Conservation (phyloP, 2,113 vertebrate genomes). For the Scalopus aquaticus region DNA sequence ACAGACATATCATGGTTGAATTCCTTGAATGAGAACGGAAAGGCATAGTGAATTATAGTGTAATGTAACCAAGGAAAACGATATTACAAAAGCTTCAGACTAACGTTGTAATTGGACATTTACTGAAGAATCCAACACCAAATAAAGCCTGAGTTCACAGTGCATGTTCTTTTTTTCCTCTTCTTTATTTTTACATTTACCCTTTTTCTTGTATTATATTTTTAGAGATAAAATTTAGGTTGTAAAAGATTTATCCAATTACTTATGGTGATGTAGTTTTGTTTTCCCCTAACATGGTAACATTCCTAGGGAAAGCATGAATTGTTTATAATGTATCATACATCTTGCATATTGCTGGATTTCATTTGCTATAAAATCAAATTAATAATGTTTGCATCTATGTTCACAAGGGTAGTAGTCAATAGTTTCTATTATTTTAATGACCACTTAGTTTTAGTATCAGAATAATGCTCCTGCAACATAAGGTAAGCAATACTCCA, state of each 20-base stretch:
- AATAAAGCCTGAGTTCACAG: neutral
- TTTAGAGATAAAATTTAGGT: neutral
- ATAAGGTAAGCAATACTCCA: neutral
- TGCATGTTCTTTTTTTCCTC: neutral
- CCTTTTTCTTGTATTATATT: neutral
- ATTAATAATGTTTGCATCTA: neutral
- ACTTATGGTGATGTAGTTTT: neutral
- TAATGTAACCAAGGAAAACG: neutral
- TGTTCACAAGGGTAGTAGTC: neutral
- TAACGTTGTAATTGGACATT: neutral
- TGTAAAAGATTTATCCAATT: neutral
- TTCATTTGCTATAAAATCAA: neutral
- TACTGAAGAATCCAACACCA: neutral
- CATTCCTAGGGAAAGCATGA: neutral
- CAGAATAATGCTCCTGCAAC: neutral
- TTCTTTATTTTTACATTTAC: neutral
- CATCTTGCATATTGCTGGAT: neutral
- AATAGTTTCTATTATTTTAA: neutral
- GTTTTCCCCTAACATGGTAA: neutral
- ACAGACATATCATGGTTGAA: neutral
- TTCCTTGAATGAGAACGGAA: slow-evolving; percentile 12
- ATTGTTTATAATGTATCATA: neutral
- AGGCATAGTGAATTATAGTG: neutral
- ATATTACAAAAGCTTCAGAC: neutral
- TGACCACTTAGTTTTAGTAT: neutral